Evolutionary conservation across 1,140 invertebrate species (phyloP).

Genomic region (Druon quercuslanigerum): DNA sequence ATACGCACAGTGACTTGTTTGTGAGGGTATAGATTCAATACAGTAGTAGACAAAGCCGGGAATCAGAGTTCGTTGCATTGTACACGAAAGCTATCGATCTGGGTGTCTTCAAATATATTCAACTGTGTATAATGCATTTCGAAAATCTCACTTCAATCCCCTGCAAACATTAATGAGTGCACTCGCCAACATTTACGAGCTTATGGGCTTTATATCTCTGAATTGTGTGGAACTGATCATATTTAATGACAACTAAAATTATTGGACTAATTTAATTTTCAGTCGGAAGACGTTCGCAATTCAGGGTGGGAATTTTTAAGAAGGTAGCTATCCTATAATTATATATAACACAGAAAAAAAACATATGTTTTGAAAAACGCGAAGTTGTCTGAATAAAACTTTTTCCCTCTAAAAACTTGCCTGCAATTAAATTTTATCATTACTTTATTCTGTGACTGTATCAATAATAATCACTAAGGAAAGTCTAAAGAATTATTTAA

Average conservation of each 20-base stretch:
- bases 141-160: slow-evolving; percentile 2
- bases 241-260: neutral
- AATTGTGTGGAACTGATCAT: neutral
- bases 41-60: neutral
- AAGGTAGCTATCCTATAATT: no score
- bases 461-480: no score
- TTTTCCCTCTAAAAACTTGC: no score
- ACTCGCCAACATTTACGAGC: neutral
- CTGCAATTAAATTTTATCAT: no score
- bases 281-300: no score
- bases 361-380: no score
- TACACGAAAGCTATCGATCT: slow-evolving; percentile 23
- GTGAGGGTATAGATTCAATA: slow-evolving; percentile 5
- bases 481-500: no score
- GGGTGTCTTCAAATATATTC: slow-evolving; percentile 15
- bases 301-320: no score
- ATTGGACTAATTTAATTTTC: neutral
- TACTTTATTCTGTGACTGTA: no score
- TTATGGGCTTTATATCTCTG: neutral
- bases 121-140: neutral
- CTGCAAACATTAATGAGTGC: neutral
- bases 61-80: slow-evolving; percentile 20
- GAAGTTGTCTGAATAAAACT: no score
- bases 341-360: no score
- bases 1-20: slow-evolving; percentile 30